Evolutionary conservation across 2,888 invertebrate species (phyloP), one percentile per base, ranked within the genome.

Genomic region (Endotricha flammealis): DNA sequence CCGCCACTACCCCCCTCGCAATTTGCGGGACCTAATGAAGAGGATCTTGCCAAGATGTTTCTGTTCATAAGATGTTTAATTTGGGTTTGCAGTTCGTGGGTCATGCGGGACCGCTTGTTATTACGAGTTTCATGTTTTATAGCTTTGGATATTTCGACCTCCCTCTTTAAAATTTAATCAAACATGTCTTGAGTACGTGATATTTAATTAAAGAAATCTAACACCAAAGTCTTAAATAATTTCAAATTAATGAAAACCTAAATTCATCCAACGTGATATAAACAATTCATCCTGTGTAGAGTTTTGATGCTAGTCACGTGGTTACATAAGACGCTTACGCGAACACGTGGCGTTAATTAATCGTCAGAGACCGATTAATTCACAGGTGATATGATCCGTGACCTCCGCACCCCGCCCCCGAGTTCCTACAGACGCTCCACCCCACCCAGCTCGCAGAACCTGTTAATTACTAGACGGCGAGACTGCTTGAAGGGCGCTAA

Each of bases 51-150:
- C 79, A 82, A 82, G 83, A 83, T 81, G 83, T 80, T 82, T 80
- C 82, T 68, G 81, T 79, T 82, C 82, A 80, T 82, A 82, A 82
- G 83, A 81, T 79, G 82, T 83, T 83, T 83, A 82, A 83, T 83
- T 85, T 77, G 83, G 79, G 78, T 80, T 82, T 75, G 70, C 76
- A 70, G 69, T 75, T 76, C 73, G 68, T 69, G 76, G 82, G 82
- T 81, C 82, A 80, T 79, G 63, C 64, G 50, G 50, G 20, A 20
- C 57, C 64, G 64, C 71, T 83, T 81, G 77, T 83, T 83, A 83
- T 79, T 70, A 72, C 68, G 53, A 55, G 54, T 59, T 63, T 73
- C 72, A 65, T 66, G 61, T 67, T 65, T 66, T 67, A 69, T 57
- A 50, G 53, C 55, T 54, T 46, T 38, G 38, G 47, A 8, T 2